Base-by-base conservation (phyloP, 2,113 vertebrate genomes). In the Siphamia tubifer region DNA sequence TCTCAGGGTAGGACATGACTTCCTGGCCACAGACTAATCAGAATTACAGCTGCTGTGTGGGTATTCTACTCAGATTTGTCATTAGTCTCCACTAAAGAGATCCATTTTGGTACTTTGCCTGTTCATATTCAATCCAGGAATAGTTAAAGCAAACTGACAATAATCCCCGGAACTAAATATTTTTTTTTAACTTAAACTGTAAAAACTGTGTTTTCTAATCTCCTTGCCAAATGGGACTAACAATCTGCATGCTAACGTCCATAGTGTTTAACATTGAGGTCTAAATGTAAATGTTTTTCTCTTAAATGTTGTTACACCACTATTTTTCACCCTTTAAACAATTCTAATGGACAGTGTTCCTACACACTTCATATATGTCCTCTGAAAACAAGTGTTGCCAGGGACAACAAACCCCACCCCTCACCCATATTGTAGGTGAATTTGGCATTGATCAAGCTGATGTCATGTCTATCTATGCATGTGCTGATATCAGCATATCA, bases 61-160 rank as follows among this genome's bases (percentile, higher is more conserved):
- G 24, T 3, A 56, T 68, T 32, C 30, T 51, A 53, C 23, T 52
- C 30, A 58, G 7, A 57, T 25, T 10, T 56, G 60, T 55, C 39
- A 47, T 31, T 31, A 13, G 6, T 61, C 47, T 63, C 39, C 32
- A 58, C 66, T 79, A 8, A 77, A 6, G 61, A 49, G 39, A 13
- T 62, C 65, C 42, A 57, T 70, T 74, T 68, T 52, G 62, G 75
- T 52, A 52, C 36, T 49, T 77, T 62, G 16, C 54, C 54, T 32
- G 36, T 19, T 61, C 10, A 42, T 54, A 17, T 11, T 48, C 7
- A 34, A 24, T 49, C 2, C 9, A 35, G 1, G 36, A 20, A 31
- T 11, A n/a, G 11, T 39, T 30, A 10, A 16, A n/a, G 0, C 19
- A 5, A 12, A 45, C 31, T 53, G 40, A 39, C 27, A 35, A 27